These are phyloP conservation scores for Pomatostomus ruficeps DNA, from an alignment of 2,113 vertebrate species.

Conservation along the genomic window DNA sequence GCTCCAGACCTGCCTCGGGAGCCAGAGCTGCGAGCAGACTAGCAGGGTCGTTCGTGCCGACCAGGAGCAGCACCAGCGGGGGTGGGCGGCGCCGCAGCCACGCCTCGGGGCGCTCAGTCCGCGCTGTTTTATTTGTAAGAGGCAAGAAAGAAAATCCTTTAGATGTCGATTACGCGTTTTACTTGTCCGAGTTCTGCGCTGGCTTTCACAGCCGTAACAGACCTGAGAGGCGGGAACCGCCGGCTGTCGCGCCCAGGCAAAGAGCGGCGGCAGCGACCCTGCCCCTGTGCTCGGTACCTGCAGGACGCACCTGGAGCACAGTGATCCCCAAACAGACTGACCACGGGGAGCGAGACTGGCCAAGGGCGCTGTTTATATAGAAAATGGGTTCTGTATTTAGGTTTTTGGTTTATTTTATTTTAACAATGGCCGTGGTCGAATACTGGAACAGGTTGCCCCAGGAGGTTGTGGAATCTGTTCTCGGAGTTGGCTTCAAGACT, in stretches of 20 bases:
- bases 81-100: fast-evolving
- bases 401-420: neutral
- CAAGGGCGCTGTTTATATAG: fast-evolving
- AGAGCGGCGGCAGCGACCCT: fast-evolving
- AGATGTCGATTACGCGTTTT: fast-evolving
- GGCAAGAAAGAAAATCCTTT: neutral
- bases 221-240: fast-evolving
- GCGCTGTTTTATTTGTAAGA: fast-evolving
- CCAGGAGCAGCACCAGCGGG: fast-evolving
- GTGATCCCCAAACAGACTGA: fast-evolving
- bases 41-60: fast-evolving
- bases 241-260: fast-evolving
- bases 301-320: fast-evolving
- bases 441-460: neutral
- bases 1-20: fast-evolving
- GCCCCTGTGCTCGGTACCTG: too few relatives aligned
- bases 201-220: fast-evolving
- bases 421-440: neutral
- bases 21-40: fast-evolving
- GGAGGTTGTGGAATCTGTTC: neutral
- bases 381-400: too few relatives aligned
- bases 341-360: fast-evolving
- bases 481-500: neutral
- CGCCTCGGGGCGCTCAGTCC: fast-evolving
- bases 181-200: neutral